Evolutionary conservation across 2,113 vertebrate genomes (phyloP).

Genomic region (Tychaedon coryphoeus): DNA sequence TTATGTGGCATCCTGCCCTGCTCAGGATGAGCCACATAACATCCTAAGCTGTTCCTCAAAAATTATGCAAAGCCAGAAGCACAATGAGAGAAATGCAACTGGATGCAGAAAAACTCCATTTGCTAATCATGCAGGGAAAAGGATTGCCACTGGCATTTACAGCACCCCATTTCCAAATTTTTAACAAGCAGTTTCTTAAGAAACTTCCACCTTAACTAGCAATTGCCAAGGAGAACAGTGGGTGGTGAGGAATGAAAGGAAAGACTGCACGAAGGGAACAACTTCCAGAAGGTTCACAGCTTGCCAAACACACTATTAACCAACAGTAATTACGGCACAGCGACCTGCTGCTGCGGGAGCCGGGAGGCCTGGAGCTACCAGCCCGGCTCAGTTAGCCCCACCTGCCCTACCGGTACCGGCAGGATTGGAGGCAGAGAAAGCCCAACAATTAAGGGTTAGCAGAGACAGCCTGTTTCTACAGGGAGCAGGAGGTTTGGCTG

Average conservation of each 20-base stretch:
- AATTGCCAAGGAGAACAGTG: constrained; percentile 9
- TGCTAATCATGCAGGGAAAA: constrained; percentile 11
- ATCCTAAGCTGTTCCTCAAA: neutral
- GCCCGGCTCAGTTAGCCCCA: neutral
- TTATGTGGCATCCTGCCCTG: neutral
- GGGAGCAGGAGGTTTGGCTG: neutral
- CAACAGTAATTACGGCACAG: neutral
- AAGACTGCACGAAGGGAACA: neutral
- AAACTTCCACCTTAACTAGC: constrained; percentile 40
- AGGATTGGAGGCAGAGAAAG: constrained; percentile 16
- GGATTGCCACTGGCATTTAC: neutral
- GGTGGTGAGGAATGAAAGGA: constrained; percentile 38
- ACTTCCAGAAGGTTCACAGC: neutral
- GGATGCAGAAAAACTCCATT: neutral
- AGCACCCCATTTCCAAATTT: constrained; percentile 6
- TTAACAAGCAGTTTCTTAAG: constrained; percentile 46
- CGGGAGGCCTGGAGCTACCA: neutral
- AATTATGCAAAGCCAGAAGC: neutral
- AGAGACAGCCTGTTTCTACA: neutral
- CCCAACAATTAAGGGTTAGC: neutral
- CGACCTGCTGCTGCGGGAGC: neutral
- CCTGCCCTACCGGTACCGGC: constrained; percentile 22
- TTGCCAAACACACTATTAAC: constrained; percentile 13
- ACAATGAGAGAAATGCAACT: neutral
- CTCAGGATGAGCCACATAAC: neutral